Conservation (phyloP, 2,797 vertebrate genomes). For the Limnodromus scolopaceus region DNA sequence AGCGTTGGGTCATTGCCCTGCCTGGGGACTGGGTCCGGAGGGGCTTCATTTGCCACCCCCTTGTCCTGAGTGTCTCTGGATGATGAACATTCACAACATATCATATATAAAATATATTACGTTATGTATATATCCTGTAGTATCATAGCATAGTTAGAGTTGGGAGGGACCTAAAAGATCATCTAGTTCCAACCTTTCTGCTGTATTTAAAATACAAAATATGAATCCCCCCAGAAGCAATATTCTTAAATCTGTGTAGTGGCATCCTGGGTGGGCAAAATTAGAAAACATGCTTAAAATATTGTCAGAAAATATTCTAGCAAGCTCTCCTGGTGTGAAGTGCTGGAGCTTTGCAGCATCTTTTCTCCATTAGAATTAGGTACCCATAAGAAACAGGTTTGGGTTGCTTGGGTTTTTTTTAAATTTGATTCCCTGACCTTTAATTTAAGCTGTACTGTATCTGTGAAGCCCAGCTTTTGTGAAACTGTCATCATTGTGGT, state of each 20-base stretch:
- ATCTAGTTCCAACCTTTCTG: not conserved
- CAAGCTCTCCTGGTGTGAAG: not conserved
- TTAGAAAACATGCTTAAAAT: not conserved
- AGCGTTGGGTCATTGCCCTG: not conserved
- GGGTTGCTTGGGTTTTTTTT: not conserved
- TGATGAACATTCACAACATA: not conserved
- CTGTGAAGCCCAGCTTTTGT: not conserved
- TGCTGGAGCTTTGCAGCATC: not conserved
- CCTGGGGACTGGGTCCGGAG: not conserved
- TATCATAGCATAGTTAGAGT: not conserved
- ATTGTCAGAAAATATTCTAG: not conserved
- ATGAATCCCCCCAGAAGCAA: too few relatives aligned
- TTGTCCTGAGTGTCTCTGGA: not conserved
- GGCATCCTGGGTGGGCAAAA: not conserved
- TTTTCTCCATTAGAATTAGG: not conserved
- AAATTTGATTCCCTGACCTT: not conserved
- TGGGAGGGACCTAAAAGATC: not conserved
- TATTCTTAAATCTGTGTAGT: not conserved
- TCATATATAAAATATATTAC: not conserved
- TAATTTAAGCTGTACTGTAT: not conserved
- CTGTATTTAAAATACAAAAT: not conserved
- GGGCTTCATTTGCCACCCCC: not conserved
- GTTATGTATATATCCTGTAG: not conserved
- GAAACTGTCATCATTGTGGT: not conserved
- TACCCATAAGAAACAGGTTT: not conserved